Evolutionary conservation across 2,888 invertebrate genomes (phyloP).

Genomic region (Ommatoiulus sabulosus): DNA sequence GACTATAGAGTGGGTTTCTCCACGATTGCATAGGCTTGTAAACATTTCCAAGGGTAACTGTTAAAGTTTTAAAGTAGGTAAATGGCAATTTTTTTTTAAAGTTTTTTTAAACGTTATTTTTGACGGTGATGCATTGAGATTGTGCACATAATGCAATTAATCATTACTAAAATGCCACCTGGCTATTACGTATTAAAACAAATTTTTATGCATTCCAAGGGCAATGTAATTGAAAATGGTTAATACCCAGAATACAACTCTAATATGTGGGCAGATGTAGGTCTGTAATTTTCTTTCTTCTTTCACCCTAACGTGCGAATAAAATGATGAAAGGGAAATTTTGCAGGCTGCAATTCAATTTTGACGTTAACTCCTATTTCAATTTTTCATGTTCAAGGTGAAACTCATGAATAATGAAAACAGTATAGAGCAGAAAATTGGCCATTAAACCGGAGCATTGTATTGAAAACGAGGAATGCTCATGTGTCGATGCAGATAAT

Average conservation of each 20-base stretch:
- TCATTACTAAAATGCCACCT: constrained; percentile 4
- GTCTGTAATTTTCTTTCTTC: not conserved
- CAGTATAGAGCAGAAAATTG: not conserved
- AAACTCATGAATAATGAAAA: not conserved
- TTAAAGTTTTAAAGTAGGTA: not conserved
- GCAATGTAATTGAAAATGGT: not conserved
- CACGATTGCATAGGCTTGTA: not conserved
- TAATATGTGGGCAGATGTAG: not conserved
- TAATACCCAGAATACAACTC: not conserved
- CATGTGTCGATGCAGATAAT: not conserved
- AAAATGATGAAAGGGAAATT: not conserved
- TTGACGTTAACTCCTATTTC: not conserved
- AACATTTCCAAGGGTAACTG: constrained; percentile 3
- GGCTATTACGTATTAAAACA: constrained; percentile 17
- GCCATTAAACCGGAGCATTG: not conserved
- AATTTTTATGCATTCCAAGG: not conserved
- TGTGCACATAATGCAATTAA: not conserved
- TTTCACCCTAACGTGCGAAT: not conserved
- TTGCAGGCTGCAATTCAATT: not conserved
- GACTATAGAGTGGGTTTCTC: not conserved
- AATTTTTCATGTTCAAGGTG: not conserved
- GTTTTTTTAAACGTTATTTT: not conserved
- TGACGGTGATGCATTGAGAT: not conserved
- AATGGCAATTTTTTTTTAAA: not conserved
- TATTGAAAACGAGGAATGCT: not conserved